phyloP scores from a whole-genome alignment of 2,888 invertebrate genomes.

The Hybos culiciformis region DNA sequence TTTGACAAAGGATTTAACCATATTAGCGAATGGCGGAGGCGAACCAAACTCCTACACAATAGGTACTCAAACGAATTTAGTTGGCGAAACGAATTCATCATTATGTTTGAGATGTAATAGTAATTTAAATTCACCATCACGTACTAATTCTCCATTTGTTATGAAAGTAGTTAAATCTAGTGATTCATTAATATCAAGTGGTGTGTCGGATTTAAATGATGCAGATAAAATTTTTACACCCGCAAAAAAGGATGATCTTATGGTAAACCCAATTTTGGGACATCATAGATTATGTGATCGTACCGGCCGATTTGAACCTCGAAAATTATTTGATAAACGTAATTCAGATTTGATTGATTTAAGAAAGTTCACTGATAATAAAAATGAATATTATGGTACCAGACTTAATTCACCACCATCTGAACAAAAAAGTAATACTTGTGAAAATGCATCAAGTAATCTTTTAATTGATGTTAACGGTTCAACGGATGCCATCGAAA shows the following conservation, averaged over 20 bases:
- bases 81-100: slow-evolving; percentile 36
- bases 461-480: background rate
- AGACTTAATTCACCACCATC: too few relatives aligned
- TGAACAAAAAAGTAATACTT: background rate
- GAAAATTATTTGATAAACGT: slow-evolving; percentile 7
- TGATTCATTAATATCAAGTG: slow-evolving; percentile 36
- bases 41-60: slow-evolving; percentile 45
- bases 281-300: slow-evolving; percentile 49
- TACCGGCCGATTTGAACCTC: slow-evolving; percentile 17
- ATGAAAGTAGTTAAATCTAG: slow-evolving; percentile 36
- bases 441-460: background rate
- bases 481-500: background rate
- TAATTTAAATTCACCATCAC: slow-evolving; percentile 37
- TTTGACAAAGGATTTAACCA: slow-evolving; percentile 38
- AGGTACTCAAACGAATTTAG: slow-evolving; percentile 47
- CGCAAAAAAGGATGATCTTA: slow-evolving; percentile 33
- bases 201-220: slow-evolving; percentile 32
- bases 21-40: slow-evolving; percentile 42
- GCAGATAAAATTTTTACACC: slow-evolving; percentile 32
- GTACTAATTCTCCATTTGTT: slow-evolving; percentile 34
- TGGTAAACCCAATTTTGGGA: slow-evolving; percentile 39
- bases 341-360: slow-evolving; percentile 15
- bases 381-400: too few relatives aligned
- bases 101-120: slow-evolving; percentile 50
- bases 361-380: slow-evolving; percentile 13